These are phyloP conservation scores for Mesembrinibis cayennensis DNA, from an alignment of 2,113 vertebrate species.

Conservation along the genomic window DNA sequence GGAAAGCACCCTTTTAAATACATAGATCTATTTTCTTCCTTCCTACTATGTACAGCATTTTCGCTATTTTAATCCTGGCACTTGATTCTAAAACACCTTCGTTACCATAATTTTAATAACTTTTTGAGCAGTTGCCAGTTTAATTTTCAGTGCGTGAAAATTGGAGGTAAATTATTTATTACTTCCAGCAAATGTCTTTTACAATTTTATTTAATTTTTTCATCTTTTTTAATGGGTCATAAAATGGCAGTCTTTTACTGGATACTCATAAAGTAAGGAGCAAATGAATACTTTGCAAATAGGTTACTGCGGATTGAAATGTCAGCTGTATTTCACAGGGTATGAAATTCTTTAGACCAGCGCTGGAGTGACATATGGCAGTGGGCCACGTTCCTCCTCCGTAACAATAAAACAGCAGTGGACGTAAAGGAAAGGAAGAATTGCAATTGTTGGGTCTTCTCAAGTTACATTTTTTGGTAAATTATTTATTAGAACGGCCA, in stretches of 20 bases:
- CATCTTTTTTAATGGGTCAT: constrained; percentile 73
- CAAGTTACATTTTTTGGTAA: not conserved
- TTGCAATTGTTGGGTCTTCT: not conserved
- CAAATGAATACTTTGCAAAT: constrained; percentile 73
- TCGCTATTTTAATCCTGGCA: constrained; percentile 41
- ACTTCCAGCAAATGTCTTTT: constrained; percentile 74
- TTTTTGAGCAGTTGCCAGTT: constrained; percentile 76
- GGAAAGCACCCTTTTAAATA: not conserved
- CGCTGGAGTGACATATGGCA: constrained; percentile 12
- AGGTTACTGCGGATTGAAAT: constrained; percentile 67
- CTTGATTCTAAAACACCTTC: constrained; percentile 65
- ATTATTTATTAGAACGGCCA: not conserved
- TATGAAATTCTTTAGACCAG: constrained; percentile 11
- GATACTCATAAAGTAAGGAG: constrained; percentile 62
- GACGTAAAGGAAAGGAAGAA: not conserved
- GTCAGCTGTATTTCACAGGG: constrained; percentile 66
- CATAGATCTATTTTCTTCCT: not conserved
- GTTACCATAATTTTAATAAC: constrained; percentile 73
- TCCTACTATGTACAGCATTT: not conserved
- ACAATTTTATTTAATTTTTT: constrained; percentile 77
- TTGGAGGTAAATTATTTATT: constrained; percentile 80
- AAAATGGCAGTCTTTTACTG: constrained; percentile 73
- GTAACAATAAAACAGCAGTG: not conserved
- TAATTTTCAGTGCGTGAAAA: constrained; percentile 76
- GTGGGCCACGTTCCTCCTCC: not conserved